phyloP scores from a whole-genome alignment of 2,113 vertebrate genomes.

The Myrmecophaga tridactyla region DNA sequence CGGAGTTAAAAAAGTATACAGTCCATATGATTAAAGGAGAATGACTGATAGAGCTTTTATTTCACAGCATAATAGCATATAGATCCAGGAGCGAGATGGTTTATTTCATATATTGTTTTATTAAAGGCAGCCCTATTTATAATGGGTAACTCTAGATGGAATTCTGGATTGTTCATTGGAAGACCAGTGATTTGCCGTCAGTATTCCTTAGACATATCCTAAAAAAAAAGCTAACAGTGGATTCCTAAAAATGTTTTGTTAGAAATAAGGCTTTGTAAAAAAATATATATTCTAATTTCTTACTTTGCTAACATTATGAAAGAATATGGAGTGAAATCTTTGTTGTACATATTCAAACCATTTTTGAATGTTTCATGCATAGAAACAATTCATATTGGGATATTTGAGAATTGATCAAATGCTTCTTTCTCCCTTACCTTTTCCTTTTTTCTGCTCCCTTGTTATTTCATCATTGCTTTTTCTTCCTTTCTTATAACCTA shows the following conservation, averaged over 20 bases:
- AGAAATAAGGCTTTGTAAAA: not conserved
- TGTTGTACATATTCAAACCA: not conserved
- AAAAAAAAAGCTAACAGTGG: conserved; percentile 19
- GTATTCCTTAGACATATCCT: not conserved
- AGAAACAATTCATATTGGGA: not conserved
- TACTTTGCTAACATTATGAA: conserved; percentile 8
- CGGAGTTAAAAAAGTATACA: not conserved
- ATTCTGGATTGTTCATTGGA: conserved; percentile 26
- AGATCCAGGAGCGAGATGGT: not conserved
- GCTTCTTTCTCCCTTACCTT: not conserved
- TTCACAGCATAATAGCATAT: not conserved
- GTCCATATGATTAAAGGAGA: not conserved
- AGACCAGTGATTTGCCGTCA: not conserved
- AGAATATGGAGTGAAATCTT: conserved; percentile 10
- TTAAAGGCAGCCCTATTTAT: not conserved
- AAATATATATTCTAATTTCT: conserved; percentile 16
- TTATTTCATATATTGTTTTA: not conserved
- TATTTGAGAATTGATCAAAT: not conserved
- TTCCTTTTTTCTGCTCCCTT: not conserved
- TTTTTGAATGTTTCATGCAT: not conserved
- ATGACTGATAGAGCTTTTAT: not conserved
- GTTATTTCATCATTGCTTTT: not conserved
- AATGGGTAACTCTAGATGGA: not conserved
- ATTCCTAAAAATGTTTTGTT: not conserved
- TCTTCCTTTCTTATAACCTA: not conserved